Base-by-base conservation (phyloP, 2,113 vertebrate species). In the Crotophaga sulcirostris region DNA sequence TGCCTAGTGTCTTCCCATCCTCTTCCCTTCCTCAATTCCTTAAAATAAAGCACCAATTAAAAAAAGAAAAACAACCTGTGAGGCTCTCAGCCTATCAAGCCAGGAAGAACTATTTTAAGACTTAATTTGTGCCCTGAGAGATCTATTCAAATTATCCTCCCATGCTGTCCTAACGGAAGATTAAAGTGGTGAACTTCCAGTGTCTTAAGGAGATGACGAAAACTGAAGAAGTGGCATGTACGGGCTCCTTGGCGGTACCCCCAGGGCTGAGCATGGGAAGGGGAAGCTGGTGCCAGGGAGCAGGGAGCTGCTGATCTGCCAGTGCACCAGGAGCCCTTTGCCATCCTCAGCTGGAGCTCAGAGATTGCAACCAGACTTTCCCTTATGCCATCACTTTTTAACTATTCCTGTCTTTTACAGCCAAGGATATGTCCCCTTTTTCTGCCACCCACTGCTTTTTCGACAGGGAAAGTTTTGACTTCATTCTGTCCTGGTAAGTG, bases 111-210 rank as follows among this genome's bases (percentile, higher is more conserved):
- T 96, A 98, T 96, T 94, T 81, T 86, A 91, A 66, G 76, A 96
- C 95, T 75, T 94, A 86, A 92, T 94, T 76, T 91, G 92, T 64
- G 82, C 79, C 96, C 94, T 87, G 86, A 83, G 88, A 95, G 90
- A 94, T 96, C 92, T 92, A 47, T 94, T 96, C 95, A 94, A 96
- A 96, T 96, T 97, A 96, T 94, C 83, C 72, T 93, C 76, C 81
- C 0, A 3, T 89, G 81, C 75, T 94, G 67, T 95, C 89, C 90
- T 76, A 83, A 94, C 88, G 29, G 52, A 91, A 90, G 88, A 96
- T 91, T 94, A 93, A 93, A 97, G 91, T 52, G 18, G 38, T 87
- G 92, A 97, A 93, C 94, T 96, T 95, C 44, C 52, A 92, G 3
- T 16, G 34, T 89, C 62, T 87, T 58, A 81, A 83, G 73, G 44